Evolutionary conservation across 2,888 invertebrate genomes (phyloP).

Genomic region (Agonopterix heracliana): DNA sequence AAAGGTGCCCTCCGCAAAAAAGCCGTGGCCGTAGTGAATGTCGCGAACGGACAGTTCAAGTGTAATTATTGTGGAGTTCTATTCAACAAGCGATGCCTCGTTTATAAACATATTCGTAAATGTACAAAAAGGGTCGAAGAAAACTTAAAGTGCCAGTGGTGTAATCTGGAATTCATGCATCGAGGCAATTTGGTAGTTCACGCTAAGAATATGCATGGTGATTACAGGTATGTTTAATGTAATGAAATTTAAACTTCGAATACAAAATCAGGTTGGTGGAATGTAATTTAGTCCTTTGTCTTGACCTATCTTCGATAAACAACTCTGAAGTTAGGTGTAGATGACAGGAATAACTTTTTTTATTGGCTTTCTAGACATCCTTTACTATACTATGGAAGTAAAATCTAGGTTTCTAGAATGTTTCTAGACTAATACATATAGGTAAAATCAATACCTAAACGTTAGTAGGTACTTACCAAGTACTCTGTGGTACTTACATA

Average conservation of each 20-base stretch:
- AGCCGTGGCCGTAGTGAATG: too few species aligned
- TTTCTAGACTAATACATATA: too few species aligned
- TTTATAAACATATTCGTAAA: too few species aligned
- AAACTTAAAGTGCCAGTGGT: constrained; percentile 23
- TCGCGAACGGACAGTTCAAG: too few species aligned
- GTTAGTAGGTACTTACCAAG: too few species aligned
- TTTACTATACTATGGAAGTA: background rate
- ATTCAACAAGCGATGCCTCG: too few species aligned
- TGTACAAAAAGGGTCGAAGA: background rate
- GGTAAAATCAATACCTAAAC: too few species aligned
- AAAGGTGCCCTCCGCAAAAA: too few species aligned
- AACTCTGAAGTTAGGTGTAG: background rate
- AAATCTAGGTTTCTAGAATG: background rate
- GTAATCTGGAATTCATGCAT: constrained; percentile 26
- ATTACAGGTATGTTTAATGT: constrained; percentile 17
- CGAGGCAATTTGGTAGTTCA: constrained; percentile 27
- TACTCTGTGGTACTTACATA: too few species aligned
- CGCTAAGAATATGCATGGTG: constrained; percentile 23
- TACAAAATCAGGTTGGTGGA: background rate
- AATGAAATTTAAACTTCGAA: background rate
- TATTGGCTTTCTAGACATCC: background rate
- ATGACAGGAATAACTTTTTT: background rate
- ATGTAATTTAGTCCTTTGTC: background rate
- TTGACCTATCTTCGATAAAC: background rate
- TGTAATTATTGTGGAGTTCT: too few species aligned